phyloP scores from a whole-genome alignment of 2,888 invertebrate species.

The Lithophane socia region DNA sequence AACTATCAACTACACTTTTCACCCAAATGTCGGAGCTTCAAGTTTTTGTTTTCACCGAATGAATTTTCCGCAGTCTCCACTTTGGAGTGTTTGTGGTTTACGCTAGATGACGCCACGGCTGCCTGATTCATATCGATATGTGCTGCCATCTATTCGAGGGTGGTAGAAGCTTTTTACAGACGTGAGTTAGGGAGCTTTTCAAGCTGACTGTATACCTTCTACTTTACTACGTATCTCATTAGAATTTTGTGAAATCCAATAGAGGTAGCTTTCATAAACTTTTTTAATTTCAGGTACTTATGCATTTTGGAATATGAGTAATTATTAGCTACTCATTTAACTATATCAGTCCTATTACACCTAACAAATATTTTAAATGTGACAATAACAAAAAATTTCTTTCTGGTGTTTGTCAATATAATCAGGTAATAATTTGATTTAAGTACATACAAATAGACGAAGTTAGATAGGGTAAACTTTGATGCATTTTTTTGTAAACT shows the following conservation, averaged over 20 bases:
- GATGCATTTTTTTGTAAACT: background rate
- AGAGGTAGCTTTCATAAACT: slow-evolving; percentile 28
- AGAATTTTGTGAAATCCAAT: background rate
- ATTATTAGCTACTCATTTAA: too few species aligned
- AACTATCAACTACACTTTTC: background rate
- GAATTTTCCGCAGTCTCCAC: background rate
- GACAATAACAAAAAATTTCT: too few species aligned
- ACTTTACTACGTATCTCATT: background rate
- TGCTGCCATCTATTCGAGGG: slow-evolving; percentile 22
- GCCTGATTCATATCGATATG: fast-evolving
- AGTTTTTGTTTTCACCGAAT: background rate
- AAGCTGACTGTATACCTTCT: too few species aligned
- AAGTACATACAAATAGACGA: background rate
- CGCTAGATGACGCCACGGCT: slow-evolving; percentile 17
- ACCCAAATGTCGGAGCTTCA: background rate
- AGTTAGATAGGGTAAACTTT: background rate
- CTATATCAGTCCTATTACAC: too few species aligned
- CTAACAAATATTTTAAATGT: background rate
- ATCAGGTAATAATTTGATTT: background rate
- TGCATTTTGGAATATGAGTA: background rate
- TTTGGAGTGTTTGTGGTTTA: background rate
- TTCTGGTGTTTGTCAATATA: too few species aligned
- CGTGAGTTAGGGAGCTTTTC: background rate
- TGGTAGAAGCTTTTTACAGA: background rate
- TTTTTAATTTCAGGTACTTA: background rate